A percentile compares a stretch with the other conserved stretches of the same genome.
Conservation (phyloP, 1,140 invertebrate species). For the Neodiprion fabricii region DNA sequence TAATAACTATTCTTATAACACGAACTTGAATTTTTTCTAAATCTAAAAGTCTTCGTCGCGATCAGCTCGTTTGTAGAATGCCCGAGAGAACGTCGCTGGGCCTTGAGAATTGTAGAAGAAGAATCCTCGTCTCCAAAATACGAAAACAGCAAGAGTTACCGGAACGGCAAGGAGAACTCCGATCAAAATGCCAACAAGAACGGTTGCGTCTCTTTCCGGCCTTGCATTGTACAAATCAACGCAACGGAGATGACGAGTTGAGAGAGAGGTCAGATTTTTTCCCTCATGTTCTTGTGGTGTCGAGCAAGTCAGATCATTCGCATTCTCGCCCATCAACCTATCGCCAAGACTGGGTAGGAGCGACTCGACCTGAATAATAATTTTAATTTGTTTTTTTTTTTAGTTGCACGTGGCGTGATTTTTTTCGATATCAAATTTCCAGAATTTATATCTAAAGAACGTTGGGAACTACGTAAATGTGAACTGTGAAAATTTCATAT, state of each 20-base stretch:
- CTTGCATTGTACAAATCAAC: slow-evolving; percentile 66
- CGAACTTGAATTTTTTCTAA: too few species aligned
- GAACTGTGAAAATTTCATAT: too few species aligned
- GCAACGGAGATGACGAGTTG: slow-evolving; percentile 63
- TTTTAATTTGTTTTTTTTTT: slow-evolving; percentile 5
- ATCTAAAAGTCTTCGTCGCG: slow-evolving; percentile 54
- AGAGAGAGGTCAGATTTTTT: slow-evolving; percentile 40
- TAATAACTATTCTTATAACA: too few species aligned
- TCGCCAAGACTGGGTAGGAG: slow-evolving; percentile 65
- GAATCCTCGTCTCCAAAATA: slow-evolving; percentile 70
- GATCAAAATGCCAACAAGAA: slow-evolving; percentile 73
- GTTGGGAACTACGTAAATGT: too few species aligned
- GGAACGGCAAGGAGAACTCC: slow-evolving; percentile 72
- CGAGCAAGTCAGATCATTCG: slow-evolving; percentile 37
- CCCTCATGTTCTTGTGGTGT: slow-evolving; percentile 43
- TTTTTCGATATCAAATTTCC: too few species aligned
- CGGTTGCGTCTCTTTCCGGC: slow-evolving; percentile 69
- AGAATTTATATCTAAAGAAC: too few species aligned
- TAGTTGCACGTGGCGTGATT: not conserved
- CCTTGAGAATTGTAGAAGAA: slow-evolving; percentile 58
- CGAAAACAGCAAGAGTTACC: slow-evolving; percentile 64
- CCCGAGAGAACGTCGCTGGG: slow-evolving; percentile 68
- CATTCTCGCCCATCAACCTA: slow-evolving; percentile 42
- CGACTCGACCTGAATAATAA: slow-evolving; percentile 52
- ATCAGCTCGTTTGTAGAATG: slow-evolving; percentile 72